Percentiles rank a stretch among this genome's conserved stretches.
Conservation (phyloP, 2,797 vertebrate species). For the Luscinia luscinia region DNA sequence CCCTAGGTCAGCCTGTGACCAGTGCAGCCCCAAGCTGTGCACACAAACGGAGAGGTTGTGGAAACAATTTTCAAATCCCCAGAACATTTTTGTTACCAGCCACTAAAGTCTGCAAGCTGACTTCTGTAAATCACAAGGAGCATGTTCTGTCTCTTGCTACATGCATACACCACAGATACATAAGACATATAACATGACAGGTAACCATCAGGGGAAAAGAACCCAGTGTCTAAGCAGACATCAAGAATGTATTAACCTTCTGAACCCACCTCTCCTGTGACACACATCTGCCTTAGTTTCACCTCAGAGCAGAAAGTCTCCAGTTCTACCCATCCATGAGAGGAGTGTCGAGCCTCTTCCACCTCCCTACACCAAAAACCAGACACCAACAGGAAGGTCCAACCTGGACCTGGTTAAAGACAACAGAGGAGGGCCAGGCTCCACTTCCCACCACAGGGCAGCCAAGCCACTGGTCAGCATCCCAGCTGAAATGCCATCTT, state of each 20-base stretch:
- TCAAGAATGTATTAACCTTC: not conserved
- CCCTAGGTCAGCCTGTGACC: not conserved
- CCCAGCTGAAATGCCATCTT: not conserved
- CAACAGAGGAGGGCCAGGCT: not conserved
- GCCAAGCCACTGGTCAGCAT: accelerated
- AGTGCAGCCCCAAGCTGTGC: not conserved
- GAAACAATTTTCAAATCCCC: not conserved
- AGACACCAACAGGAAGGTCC: not conserved
- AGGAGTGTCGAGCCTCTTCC: not conserved
- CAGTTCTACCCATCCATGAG: not conserved
- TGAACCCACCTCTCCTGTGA: not conserved
- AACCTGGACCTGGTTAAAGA: not conserved
- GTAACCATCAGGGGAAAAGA: not conserved
- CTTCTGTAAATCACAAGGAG: not conserved
- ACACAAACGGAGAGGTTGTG: not conserved
- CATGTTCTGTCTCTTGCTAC: not conserved
- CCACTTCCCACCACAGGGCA: accelerated
- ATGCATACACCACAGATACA: not conserved
- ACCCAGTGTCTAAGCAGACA: not conserved
- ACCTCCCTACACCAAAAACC: not conserved
- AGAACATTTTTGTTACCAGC: not conserved
- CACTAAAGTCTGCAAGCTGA: not conserved
- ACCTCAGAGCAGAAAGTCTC: not conserved
- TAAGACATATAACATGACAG: not conserved
- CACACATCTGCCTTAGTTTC: not conserved